A percentile compares a stretch with the other conserved stretches of the same genome.
Conservation (phyloP, 53 echinoderm and acorn worm genomes). For the Actinopyga echinites region DNA sequence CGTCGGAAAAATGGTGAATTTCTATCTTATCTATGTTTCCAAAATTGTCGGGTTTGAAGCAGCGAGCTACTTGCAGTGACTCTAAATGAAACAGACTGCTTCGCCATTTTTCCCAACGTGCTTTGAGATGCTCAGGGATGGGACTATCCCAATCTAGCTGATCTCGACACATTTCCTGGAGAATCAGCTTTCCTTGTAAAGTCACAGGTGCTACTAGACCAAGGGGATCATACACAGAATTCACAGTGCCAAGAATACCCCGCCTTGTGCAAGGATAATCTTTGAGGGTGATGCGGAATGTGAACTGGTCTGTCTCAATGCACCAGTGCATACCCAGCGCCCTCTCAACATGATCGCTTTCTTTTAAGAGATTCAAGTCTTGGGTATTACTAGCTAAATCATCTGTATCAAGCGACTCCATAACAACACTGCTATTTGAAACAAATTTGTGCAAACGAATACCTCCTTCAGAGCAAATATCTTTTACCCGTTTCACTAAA, state of each 20-base stretch:
- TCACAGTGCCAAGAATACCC: conserved; percentile 59
- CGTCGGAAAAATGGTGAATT: conserved; percentile 66
- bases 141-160: conserved; percentile 64
- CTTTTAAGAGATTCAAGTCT: conserved; percentile 26
- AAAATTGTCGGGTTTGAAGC: conserved; percentile 55
- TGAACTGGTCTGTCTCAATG: conserved; percentile 44
- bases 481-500: conserved; percentile 35
- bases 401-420: conserved; percentile 33
- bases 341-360: conserved; percentile 43
- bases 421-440: conserved; percentile 54
- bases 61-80: conserved; percentile 32
- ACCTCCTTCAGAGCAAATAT: conserved; percentile 46
- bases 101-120: conserved; percentile 49
- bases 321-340: conserved; percentile 58
- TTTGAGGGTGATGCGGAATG: conserved; percentile 19
- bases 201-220: conserved; percentile 58
- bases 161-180: conserved; percentile 62
- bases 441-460: conserved; percentile 67
- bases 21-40: conserved; percentile 13
- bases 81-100: conserved; percentile 28
- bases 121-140: conserved; percentile 49
- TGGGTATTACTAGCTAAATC: conserved; percentile 38
- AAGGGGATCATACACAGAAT: conserved; percentile 70
- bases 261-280: conserved; percentile 26
- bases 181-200: conserved; percentile 62